Evolutionary conservation across 1,140 invertebrate species (phyloP), one percentile per base, ranked within the genome.

Genomic region (Brachionus rubens): DNA sequence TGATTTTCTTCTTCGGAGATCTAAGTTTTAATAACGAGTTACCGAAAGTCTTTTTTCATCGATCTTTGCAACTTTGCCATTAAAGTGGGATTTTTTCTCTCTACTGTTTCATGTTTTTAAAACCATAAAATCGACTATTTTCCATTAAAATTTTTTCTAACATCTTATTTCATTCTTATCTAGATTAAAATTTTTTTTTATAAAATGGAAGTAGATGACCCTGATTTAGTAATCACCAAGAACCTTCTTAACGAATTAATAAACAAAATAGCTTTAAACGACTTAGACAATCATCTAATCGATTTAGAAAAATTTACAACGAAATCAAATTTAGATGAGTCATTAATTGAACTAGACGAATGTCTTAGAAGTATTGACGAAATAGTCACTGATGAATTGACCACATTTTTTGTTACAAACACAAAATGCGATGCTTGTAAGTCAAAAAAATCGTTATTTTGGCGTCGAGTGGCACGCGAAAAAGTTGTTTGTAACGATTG

Each of bases 401-500:
- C 6, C 19, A 24, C 59, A 19, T 43, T 43, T 21, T 65, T 19
- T 28, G 12, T 43, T 26, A 24, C 40, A 24, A 43, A 26, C 43
- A 4, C 19, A 21, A 65, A 65, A 33, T 72, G 68, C 47, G 68
- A 72, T 54, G 46, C 68, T 4, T 72, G 68, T 14, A 36, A 54
- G 19, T 40, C 50, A 19, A 24, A 72, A 12, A 19, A 28, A 14
- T 50, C 43, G 2, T 3, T 36, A 21, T 72, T 50, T 50, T 72
- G 68, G 68, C 43, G 68, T 19, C 68, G 68, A 16, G 68, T 72
- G 2, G 28, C 68, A 9, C 43, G 68, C 7, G 47, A 72, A 33
- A 72, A 72, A 72, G 33, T 50, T 33, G 68, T 72, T 5, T 72
- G 68, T 12, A 72, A 72, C 9, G 43, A 48, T 12, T 72, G 68